These are phyloP conservation scores for chimpanzee (Pan troglodytes) DNA, from an alignment of 2,113 vertebrate species.

Conservation along the genomic window NHGRI_mPanTro3-v2.1_pri NC_072403.2:79310001-79310500, in stretches of 20 bases:
- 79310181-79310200: not conserved
- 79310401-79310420: not conserved
- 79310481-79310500: constrained; percentile 2
- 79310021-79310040: not conserved
- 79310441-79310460: not conserved
- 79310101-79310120: not conserved
- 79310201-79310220: not conserved
- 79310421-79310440: not conserved
- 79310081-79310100: not conserved
- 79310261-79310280: not conserved
- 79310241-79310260: not conserved
- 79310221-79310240: not conserved
- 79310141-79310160: not conserved
- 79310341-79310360: not conserved
- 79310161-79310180: not conserved
- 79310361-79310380: not conserved
- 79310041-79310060: not conserved
- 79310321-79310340: not conserved
- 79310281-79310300: not conserved
- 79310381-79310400: not conserved
- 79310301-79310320: not conserved
- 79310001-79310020: not conserved
- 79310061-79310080: not conserved
- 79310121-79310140: not conserved
- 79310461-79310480: not conserved